Percentiles rank a stretch among this genome's conserved stretches.
phyloP scores from a whole-genome alignment of 2,888 invertebrate species.

The Cephus pygmeus region DNA sequence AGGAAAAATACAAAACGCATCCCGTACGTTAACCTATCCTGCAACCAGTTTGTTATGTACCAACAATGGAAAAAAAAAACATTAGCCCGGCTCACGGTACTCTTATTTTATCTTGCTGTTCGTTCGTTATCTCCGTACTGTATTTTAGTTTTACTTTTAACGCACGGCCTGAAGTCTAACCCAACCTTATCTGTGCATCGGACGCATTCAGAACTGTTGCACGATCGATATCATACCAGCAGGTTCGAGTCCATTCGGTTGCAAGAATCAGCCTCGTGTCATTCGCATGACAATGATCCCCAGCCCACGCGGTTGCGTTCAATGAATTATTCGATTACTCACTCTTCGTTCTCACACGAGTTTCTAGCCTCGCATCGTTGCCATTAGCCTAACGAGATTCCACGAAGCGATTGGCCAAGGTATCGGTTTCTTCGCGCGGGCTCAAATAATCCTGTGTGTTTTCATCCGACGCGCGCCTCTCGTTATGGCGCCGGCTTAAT shows the following conservation, averaged over 20 bases:
- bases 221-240: not conserved
- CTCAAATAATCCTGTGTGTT: not conserved
- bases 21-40: not conserved
- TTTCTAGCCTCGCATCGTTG: not conserved
- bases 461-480: not conserved
- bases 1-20: not conserved
- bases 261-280: not conserved
- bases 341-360: not conserved
- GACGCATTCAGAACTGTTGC: not conserved
- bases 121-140: not conserved
- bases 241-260: not conserved
- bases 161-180: not conserved
- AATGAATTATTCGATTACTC: not conserved
- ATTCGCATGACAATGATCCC: not conserved
- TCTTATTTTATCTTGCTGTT: not conserved
- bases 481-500: constrained; percentile 2
- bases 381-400: not conserved
- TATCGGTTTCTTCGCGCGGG: not conserved
- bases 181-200: not conserved
- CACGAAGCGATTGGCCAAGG: not conserved
- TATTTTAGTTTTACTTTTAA: not conserved
- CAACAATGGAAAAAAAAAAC: not conserved
- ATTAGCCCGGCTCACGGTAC: not conserved
- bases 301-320: not conserved
- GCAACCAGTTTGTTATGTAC: not conserved